Conservation (phyloP, 2,113 vertebrate genomes). For the Gymnocephalus cernua region DNA sequence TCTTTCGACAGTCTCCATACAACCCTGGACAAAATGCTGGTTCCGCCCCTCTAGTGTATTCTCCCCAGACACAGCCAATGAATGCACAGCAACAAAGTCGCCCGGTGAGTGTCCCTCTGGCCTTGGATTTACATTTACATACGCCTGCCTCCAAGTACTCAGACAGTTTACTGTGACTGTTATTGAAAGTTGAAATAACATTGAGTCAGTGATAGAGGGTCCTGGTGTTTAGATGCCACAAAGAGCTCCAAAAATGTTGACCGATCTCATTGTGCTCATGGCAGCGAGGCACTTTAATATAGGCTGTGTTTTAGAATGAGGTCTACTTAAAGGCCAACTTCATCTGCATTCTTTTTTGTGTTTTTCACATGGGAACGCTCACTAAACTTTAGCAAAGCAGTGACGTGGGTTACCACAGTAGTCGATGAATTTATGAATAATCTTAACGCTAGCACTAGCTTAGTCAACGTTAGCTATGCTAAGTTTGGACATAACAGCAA, state of each 20-base stretch:
- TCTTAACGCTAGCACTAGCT: too few relatives aligned
- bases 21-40: slow-evolving; percentile 96
- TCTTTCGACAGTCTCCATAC: slow-evolving; percentile 89
- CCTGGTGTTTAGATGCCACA: not conserved
- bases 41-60: slow-evolving; percentile 92
- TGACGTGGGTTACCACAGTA: too few relatives aligned
- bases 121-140: slow-evolving; percentile 16
- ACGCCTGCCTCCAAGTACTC: not conserved
- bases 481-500: too few relatives aligned
- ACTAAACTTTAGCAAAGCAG: too few relatives aligned
- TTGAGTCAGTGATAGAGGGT: not conserved
- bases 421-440: too few relatives aligned
- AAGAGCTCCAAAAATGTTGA: not conserved
- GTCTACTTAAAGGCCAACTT: not conserved
- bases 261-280: slow-evolving; percentile 14
- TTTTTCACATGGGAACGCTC: too few relatives aligned
- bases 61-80: slow-evolving; percentile 95
- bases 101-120: slow-evolving; percentile 88
- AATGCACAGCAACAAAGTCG: slow-evolving; percentile 95
- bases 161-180: slow-evolving; percentile 6
- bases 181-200: not conserved
- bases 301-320: slow-evolving; percentile 24
- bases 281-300: not conserved
- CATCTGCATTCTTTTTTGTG: too few relatives aligned
- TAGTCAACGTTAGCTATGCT: too few relatives aligned